Percentiles rank a stretch among this genome's conserved stretches.
phyloP scores from a whole-genome alignment of 2,888 invertebrate genomes.

The Galerucella calmariensis region DNA sequence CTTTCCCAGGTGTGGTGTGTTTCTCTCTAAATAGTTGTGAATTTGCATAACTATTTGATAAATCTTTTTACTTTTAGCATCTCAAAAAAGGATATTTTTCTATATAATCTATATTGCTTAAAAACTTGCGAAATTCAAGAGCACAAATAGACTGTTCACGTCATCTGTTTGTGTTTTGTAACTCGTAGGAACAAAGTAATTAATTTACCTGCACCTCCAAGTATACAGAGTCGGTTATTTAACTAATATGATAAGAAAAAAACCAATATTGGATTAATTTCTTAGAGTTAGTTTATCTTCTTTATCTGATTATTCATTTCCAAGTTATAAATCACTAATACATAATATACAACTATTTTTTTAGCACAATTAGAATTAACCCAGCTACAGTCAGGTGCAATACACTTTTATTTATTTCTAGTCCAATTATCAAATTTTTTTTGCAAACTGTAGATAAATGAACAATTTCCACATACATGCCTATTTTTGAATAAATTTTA shows the following conservation, averaged over 20 bases:
- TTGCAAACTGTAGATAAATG: too few relatives aligned
- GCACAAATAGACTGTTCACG: conserved; percentile 15
- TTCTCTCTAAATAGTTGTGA: too few relatives aligned
- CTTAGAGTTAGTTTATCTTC: neutral
- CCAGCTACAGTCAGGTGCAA: too few relatives aligned
- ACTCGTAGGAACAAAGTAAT: conserved; percentile 20
- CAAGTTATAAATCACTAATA: conserved; percentile 5
- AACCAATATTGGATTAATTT: conserved; percentile 20
- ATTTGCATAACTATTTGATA: too few relatives aligned
- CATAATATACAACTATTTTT: neutral
- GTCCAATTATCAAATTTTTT: too few relatives aligned
- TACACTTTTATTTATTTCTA: too few relatives aligned
- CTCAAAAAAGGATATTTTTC: neutral
- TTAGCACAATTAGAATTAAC: too few relatives aligned
- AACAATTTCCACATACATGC: too few relatives aligned
- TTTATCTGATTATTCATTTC: neutral
- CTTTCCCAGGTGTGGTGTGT: too few relatives aligned
- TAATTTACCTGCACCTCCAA: conserved; percentile 13
- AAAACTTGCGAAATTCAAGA: conserved; percentile 7
- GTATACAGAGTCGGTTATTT: conserved; percentile 20
- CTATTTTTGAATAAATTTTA: too few relatives aligned
- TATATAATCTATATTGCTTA: neutral
- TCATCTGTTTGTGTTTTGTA: conserved; percentile 24
- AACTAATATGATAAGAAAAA: conserved; percentile 24
- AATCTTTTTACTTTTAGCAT: too few relatives aligned